Evolutionary conservation across 2,888 invertebrate species (phyloP), one percentile per base, ranked within the genome.

Genomic region (Sarcophaga rosellei): DNA sequence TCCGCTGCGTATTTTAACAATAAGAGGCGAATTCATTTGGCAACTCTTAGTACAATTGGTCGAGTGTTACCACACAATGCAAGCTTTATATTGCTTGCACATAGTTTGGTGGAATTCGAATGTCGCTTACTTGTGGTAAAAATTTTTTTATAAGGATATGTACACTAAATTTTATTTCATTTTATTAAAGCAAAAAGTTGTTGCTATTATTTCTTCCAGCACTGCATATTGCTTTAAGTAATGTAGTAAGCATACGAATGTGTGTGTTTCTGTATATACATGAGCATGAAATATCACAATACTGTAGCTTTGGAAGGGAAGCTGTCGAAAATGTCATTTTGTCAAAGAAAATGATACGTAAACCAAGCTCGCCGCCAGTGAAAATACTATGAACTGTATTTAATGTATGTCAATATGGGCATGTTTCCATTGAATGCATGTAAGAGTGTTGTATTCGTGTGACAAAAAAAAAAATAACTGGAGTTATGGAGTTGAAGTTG

Each of bases 301-400:
- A 70, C 35, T 44, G 44, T 21, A 57, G 23, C 62, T 45, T 73
- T 73, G 59, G 61, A 82, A 79, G 61, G 53, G 72, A 45, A 53
- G 17, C 79, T 87, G 82, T 87, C 84, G 77, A 84, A 87, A 82
- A 82, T 85, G 82, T 84, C 87, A 85, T 80, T 82, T 76, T 87
- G 84, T 77, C 80, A 87, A 75, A 59, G 75, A 79, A 79, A 17
- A 79, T 79, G 79, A 84, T 84, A 84, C 74, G 78, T 79, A 63
- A 70, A 63, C 62, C 25, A 70, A 35, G 62, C 62, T 47, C 15
- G 69, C 21, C 4, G 69, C 35, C 78, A 35, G 53, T 21, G 21
- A 62, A 6, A 44, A 63, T 74, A 17, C 57, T 25, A 11, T 10
- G 35, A 8, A 69, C 59, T 62, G 12, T 68, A 44, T 47, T 47